These are phyloP conservation scores for Catostylus mosaicus DNA, from an alignment of 30 jellyfish, hydroid and myxozoan species.

Conservation along the genomic window DNA sequence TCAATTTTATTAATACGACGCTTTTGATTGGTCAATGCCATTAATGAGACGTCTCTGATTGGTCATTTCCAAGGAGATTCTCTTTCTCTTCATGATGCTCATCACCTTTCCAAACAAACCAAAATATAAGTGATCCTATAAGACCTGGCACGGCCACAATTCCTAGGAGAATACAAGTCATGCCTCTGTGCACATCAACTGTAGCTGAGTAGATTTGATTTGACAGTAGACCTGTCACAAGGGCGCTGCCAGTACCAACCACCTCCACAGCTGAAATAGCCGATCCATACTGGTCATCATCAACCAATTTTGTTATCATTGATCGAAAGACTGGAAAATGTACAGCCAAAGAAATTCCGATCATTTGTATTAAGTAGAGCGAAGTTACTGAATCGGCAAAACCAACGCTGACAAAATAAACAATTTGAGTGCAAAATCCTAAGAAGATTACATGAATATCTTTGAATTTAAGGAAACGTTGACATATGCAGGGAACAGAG, in stretches of 20 bases:
- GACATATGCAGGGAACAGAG: constrained; percentile 22
- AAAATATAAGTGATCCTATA: constrained; percentile 19
- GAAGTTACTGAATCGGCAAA: constrained; percentile 10
- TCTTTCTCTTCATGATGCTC: too few species aligned
- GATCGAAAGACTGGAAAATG: constrained; percentile 60
- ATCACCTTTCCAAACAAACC: constrained; percentile 7
- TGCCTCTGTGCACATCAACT: constrained; percentile 39
- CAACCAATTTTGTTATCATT: constrained; percentile 59
- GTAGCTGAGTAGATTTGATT: constrained; percentile 54
- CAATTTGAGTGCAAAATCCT: constrained; percentile 31
- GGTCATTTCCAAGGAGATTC: too few species aligned
- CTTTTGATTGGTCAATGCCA: too few species aligned
- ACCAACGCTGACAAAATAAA: constrained; percentile 18
- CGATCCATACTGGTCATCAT: constrained; percentile 61
- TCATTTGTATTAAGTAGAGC: constrained; percentile 32
- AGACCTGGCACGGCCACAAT: constrained; percentile 34
- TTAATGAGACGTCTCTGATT: too few species aligned
- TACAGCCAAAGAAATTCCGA: constrained; percentile 30
- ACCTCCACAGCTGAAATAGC: constrained; percentile 41
- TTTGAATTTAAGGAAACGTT: constrained; percentile 7
- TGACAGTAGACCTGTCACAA: constrained; percentile 41
- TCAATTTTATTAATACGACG: too few species aligned
- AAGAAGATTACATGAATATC: constrained; percentile 42
- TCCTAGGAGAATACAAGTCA: constrained; percentile 36
- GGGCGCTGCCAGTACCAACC: constrained; percentile 38